Base-by-base conservation (phyloP, 2,797 vertebrate species). In the Botia almorhae region DNA sequence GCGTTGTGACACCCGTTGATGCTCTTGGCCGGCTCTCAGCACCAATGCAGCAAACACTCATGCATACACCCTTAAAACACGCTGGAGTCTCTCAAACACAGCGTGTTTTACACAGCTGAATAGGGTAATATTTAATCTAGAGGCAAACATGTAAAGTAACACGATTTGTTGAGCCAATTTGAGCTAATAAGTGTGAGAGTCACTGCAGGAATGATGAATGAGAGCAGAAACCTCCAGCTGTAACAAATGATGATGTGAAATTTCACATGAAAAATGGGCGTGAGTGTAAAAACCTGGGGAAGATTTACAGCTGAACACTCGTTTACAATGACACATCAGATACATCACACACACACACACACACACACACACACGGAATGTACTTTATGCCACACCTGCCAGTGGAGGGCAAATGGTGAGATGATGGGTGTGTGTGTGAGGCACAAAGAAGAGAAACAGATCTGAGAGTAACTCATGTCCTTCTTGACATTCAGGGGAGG, bases 1-100 rank as follows among this genome's bases (percentile, higher is more conserved):
- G 23, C 23, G 23, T 26, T 87, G 85, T 86, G 80, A 0, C 0
- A 68, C 75, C 81, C 85, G 89, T 89, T 85, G 88, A 80, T 83
- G 85, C 91, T 76, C 72, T 79, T 39, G 51, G 50, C 72, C 60
- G 85, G 73, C 60, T 64, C 36, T 50, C 33, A 8, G n/a, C 21
- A 26, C 69, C 17, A 39, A 23, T 68, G 26, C 33, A 71, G 50
- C 46, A 76, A 56, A 53, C 19, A 61, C 48, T 33, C 46, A 43
- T 33, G 33, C 14, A n/a, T 10, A 43, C 39, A 43, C 7, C 56
- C 51, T 74, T 74, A 56, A 76, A 69, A 39, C 33, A 46, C 19
- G n/a, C 36, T 7, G 10, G 39, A 69, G 69, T 61, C 67, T 71
- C 51, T 36, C 51, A 55, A 67, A 55, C 13, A 4, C 56, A 77